Percentiles rank a stretch among this genome's conserved stretches.
Conservation (phyloP, 2,113 vertebrate genomes). For the Hippocampus comes region DNA sequence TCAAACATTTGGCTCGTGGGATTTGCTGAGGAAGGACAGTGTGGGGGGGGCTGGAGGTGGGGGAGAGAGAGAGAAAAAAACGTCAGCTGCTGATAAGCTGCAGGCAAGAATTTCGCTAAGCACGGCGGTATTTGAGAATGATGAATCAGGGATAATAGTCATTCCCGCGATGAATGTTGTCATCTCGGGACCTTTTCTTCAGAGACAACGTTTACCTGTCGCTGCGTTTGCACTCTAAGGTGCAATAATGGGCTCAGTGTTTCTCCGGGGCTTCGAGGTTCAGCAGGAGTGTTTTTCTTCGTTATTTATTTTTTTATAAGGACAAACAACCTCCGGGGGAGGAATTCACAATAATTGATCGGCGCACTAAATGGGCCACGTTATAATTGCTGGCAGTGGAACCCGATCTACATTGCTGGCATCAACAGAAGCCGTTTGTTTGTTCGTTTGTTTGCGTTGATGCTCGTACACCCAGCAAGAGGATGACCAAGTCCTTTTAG, state of each 20-base stretch:
- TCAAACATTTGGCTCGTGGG: conserved; percentile 65
- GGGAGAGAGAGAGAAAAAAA: no score
- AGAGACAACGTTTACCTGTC: conserved; percentile 75
- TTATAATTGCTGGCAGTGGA: conserved; percentile 76
- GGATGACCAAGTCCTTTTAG: conserved; percentile 5
- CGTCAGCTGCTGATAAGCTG: conserved; percentile 66
- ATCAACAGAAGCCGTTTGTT: neutral
- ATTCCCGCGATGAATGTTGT: conserved; percentile 66
- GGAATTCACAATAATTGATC: conserved; percentile 70
- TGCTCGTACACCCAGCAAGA: neutral
- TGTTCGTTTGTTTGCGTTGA: neutral
- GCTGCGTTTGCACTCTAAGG: conserved; percentile 52
- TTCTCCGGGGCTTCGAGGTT: neutral
- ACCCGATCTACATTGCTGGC: conserved; percentile 3
- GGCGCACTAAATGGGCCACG: conserved; percentile 86
- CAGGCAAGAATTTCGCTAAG: conserved; percentile 58
- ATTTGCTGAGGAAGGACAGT: conserved; percentile 68
- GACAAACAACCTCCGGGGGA: conserved; percentile 33
- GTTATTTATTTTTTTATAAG: conserved; percentile 19
- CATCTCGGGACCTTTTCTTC: conserved; percentile 69
- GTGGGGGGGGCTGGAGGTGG: conserved; percentile 36
- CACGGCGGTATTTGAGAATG: conserved; percentile 67
- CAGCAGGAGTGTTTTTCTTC: conserved; percentile 1
- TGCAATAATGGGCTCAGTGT: conserved; percentile 14
- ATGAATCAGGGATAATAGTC: conserved; percentile 73